Conservation (phyloP, 2,888 invertebrate genomes). For the Pachymerium ferrugineum region DNA sequence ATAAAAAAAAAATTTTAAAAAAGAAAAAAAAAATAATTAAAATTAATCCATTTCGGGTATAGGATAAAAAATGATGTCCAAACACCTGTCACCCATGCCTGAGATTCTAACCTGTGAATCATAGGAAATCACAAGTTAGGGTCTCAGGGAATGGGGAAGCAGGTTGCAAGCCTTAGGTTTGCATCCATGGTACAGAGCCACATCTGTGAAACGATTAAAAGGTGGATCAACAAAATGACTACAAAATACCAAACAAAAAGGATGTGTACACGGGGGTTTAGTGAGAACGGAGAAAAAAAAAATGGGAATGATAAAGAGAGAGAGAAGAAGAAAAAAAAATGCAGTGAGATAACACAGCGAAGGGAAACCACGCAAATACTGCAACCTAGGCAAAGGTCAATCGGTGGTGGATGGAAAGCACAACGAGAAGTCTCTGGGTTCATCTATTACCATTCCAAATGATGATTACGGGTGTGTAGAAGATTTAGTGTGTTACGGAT, state of each 20-base stretch:
- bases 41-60: neutral
- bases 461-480: neutral
- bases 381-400: constrained; percentile 2
- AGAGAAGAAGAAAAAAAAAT: neutral
- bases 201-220: neutral
- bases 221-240: neutral
- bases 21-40: too few relatives aligned
- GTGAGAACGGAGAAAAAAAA: neutral
- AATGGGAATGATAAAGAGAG: neutral
- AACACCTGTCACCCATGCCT: constrained; percentile 58
- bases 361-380: neutral
- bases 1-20: too few relatives aligned
- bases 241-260: neutral
- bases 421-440: too few relatives aligned
- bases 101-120: constrained; percentile 67
- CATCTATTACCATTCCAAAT: too few relatives aligned
- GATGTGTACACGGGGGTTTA: neutral
- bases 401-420: neutral
- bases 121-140: constrained; percentile 65
- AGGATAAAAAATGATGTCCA: neutral
- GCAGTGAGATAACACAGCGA: neutral
- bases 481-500: neutral
- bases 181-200: neutral
- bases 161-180: constrained; percentile 41
- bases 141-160: constrained; percentile 69